phyloP scores from a whole-genome alignment of 2,113 vertebrate species.

The Cottus gobio region DNA sequence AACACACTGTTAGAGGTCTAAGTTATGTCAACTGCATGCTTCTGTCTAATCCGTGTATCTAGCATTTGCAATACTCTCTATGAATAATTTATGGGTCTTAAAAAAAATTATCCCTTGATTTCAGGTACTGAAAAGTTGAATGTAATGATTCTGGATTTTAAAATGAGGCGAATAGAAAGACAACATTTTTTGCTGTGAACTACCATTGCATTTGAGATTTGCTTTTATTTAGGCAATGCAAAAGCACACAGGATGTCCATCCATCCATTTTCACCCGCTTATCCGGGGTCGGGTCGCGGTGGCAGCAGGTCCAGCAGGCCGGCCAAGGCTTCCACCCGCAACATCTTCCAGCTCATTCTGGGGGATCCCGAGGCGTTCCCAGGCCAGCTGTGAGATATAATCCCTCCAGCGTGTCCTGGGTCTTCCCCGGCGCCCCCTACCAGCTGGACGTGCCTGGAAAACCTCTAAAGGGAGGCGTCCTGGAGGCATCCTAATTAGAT shows the following conservation, averaged over 20 bases:
- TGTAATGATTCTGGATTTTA: constrained; percentile 11
- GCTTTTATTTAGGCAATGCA: constrained; percentile 1
- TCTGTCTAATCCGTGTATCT: constrained; percentile 61
- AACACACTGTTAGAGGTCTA: constrained; percentile 42
- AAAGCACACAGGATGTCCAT: not conserved
- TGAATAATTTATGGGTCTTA: constrained; percentile 66
- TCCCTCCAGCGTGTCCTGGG: too few species aligned
- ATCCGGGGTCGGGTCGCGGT: too few species aligned
- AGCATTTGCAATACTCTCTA: constrained; percentile 41
- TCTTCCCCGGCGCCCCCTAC: too few species aligned
- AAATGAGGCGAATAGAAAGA: not conserved
- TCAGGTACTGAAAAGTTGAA: constrained; percentile 29
- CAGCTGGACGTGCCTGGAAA: too few species aligned
- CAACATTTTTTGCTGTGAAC: not conserved
- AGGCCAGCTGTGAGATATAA: too few species aligned
- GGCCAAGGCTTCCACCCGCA: too few species aligned
- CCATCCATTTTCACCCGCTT: too few species aligned
- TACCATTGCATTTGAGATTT: not conserved
- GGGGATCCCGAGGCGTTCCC: too few species aligned
- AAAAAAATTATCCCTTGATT: constrained; percentile 41
- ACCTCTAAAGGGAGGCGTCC: too few species aligned
- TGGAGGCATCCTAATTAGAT: too few species aligned
- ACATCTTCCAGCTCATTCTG: too few species aligned
- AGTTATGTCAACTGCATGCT: constrained; percentile 42
- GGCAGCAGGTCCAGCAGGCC: too few species aligned